Base-by-base conservation (phyloP, 2,113 vertebrate genomes). In the Apteryx owenii region DNA sequence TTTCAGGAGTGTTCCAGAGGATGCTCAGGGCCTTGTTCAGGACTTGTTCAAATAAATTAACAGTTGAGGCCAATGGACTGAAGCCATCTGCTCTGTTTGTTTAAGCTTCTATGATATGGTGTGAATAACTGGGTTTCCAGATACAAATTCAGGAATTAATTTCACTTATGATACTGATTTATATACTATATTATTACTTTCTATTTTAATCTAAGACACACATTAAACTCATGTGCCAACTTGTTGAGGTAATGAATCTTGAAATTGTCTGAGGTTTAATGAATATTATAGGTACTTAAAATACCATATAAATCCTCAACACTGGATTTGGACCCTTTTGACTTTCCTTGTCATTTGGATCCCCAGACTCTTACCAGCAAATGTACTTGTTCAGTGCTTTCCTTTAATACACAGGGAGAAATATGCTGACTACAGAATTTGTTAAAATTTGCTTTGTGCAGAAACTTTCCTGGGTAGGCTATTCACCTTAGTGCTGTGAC, bases 401-500 rank as follows among this genome's bases (percentile, higher is more conserved):
- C n/a, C 73, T 69, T 62, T 31, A 40, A 33, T 58, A 42, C 17
- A 68, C 46, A 23, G 29, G 22, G 29, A 15, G 9, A 76, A 72
- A 8, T 13, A 12, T 7, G 31, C 17, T 80, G 75, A 38, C 44
- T 90, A 15, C 4, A 65, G 71, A 56, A 42, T 56, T 46, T 36
- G 12, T 13, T 79, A 16, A 40, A n/a, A 51, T 51, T n/a, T 64
- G 6, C 16, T 62, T 53, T 46, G 12, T n/a, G 3, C 26, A 33
- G 77, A 33, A 92, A 12, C 33, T 23, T 70, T 75, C 71, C 23
- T 12, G 19, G 20, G 61, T 64, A 38, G 19, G 6, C 33, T 31
- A 0, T 23, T 12, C 10, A 10, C 12, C 15, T 26, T 22, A 1
- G 0, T 51, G 42, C 48, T 64, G 18, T 17, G 58, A 9, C 0